Conservation (phyloP, 2,888 invertebrate species). For the Ormyrus nitidulus region DNA sequence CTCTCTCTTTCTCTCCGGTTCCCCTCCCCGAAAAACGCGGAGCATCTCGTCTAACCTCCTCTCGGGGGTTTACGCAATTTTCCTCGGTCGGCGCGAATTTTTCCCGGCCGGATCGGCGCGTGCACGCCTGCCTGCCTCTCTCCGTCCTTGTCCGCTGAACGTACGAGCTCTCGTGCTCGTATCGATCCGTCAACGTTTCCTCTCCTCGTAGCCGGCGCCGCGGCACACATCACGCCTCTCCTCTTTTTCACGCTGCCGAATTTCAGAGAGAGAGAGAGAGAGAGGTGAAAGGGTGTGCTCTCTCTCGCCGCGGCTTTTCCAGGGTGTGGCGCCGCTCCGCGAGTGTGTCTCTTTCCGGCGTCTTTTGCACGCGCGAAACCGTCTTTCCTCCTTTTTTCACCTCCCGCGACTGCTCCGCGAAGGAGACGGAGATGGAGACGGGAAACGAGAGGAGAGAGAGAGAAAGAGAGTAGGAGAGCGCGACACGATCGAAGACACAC, state of each 20-base stretch:
- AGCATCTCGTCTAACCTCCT: background rate
- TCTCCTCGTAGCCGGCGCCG: constrained; percentile 47
- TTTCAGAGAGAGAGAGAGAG: too few species aligned
- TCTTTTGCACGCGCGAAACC: constrained; percentile 63
- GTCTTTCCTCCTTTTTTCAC: background rate
- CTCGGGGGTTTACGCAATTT: too few species aligned
- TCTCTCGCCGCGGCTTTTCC: constrained; percentile 25
- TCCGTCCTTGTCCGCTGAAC: constrained; percentile 19
- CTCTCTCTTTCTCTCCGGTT: constrained; percentile 3
- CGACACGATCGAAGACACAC: constrained; percentile 47
- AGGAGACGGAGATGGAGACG: background rate
- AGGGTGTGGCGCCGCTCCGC: constrained; percentile 54
- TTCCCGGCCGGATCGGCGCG: background rate
- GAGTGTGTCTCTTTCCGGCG: constrained; percentile 60
- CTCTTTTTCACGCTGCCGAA: background rate
- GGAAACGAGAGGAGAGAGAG: background rate
- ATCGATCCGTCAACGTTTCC: constrained; percentile 59
- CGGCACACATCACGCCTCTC: constrained; percentile 26
- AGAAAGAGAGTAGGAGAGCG: background rate
- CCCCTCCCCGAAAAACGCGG: constrained; percentile 6
- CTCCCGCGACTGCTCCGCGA: background rate
- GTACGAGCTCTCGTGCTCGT: constrained; percentile 32
- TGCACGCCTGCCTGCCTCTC: constrained; percentile 11
- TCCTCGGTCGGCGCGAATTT: too few species aligned
- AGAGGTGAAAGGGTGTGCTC: background rate